Conservation (phyloP, 1,140 invertebrate genomes). For the Hesperophylax magnus region DNA sequence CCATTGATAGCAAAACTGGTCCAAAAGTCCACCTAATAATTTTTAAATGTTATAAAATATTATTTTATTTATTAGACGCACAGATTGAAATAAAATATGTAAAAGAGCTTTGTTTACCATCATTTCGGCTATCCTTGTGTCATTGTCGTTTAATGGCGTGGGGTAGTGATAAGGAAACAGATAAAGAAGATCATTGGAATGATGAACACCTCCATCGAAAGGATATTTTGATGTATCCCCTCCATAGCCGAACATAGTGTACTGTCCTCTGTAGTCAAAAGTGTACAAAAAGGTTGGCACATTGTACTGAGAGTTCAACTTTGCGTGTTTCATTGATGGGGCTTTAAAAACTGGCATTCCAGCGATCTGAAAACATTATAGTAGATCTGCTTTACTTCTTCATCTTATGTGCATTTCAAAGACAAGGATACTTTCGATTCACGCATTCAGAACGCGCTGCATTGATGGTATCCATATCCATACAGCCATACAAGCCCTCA, state of each 20-base stretch:
- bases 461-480: too few species aligned
- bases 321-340: slow-evolving; percentile 33
- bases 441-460: too few species aligned
- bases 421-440: too few species aligned
- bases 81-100: too few species aligned
- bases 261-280: slow-evolving; percentile 46
- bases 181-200: slow-evolving; percentile 65
- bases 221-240: slow-evolving; percentile 62
- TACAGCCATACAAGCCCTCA: too few species aligned
- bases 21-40: slow-evolving; percentile 59
- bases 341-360: slow-evolving; percentile 39
- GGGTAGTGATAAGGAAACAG: slow-evolving; percentile 59
- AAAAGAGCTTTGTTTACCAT: slow-evolving; percentile 56
- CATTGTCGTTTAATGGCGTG: slow-evolving; percentile 59
- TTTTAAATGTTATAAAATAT: background rate
- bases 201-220: slow-evolving; percentile 63
- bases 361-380: slow-evolving; percentile 15
- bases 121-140: slow-evolving; percentile 60
- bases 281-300: slow-evolving; percentile 42
- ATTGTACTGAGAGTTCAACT: slow-evolving; percentile 20
- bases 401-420: too few species aligned
- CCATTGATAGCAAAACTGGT: slow-evolving; percentile 63
- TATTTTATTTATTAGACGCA: background rate
- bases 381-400: too few species aligned
- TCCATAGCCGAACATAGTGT: slow-evolving; percentile 62